Evolutionary conservation across 2,113 vertebrate genomes (phyloP).

Genomic region (Narcine bancroftii): DNA sequence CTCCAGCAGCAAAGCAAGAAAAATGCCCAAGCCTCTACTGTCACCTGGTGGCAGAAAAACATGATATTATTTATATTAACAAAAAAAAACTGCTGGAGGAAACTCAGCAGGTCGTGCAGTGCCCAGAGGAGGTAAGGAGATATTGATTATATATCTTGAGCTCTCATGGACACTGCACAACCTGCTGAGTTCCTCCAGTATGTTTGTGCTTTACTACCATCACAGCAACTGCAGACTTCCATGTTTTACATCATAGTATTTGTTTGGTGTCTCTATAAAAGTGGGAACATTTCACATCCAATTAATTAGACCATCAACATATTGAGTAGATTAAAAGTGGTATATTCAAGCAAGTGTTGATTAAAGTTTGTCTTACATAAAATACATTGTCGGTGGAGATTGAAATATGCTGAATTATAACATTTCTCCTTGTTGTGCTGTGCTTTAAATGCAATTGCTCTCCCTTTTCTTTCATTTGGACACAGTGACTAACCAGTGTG

Average conservation of each 20-base stretch:
- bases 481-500: background rate
- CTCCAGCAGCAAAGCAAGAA: background rate
- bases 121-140: no score
- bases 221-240: no score
- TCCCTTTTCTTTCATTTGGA: background rate
- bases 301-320: background rate
- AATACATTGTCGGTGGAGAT: background rate
- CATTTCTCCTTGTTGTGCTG: background rate
- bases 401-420: background rate
- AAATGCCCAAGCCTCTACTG: background rate
- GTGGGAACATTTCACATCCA: background rate
- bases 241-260: background rate
- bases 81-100: no score
- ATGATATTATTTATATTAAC: background rate
- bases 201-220: no score
- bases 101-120: no score
- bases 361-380: background rate
- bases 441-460: background rate
- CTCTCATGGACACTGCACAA: no score
- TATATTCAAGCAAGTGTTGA: no score
- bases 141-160: no score
- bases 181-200: no score
- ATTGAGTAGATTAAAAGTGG: no score
- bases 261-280: background rate
- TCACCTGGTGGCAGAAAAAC: constrained; percentile 5